Base-by-base conservation (phyloP, 2,113 vertebrate species). In the Gobius niger region DNA sequence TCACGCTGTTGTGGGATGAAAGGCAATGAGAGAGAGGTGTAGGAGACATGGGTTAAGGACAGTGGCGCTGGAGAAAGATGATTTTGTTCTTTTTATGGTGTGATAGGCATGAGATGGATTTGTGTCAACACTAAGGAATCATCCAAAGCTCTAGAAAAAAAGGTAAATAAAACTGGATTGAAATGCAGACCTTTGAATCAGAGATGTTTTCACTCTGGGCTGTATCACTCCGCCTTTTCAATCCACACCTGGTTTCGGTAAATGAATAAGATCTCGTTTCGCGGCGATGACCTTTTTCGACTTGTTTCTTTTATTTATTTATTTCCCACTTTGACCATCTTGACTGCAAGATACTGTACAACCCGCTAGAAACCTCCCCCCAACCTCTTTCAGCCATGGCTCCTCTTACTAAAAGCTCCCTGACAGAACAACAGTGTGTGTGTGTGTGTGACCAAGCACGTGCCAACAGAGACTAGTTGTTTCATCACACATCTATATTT, bases 281-380 rank as follows among this genome's bases (percentile, higher is more conserved):
- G 57, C 54, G 44, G 19, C 80, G 78, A 85, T n/a, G n/a, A n/a
- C n/a, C 78, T 69, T 83, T 81, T 82, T 51, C 13, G 62, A 64
- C 54, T 34, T 44, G 40, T 41, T 82, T 74, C 64, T 34, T 57
- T 52, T 52, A 9, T 57, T 57, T 14, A 34, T 57, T 15, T 46
- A 18, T 64, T 63, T 1, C 5, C 54, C 24, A 34, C 24, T 34
- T 34, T 34, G 24, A 34, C 5, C 24, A 34, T 47, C 75, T 40
- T 79, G 63, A 62, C 79, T 77, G 81, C 64, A 67, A 65, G 65
- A 63, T 76, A 76, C 51, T 60, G n/a, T n/a, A 57, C 81, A 62
- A 71, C 65, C 73, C 66, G 70, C 67, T 54, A 44, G 52, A 8
- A 70, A 62, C 68, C 65, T 56, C 75, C 41, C 41, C 44, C 47